Percentiles rank a stretch among this genome's conserved stretches.
Conservation (phyloP, 2,888 invertebrate genomes). For the Bombylius discolor region DNA sequence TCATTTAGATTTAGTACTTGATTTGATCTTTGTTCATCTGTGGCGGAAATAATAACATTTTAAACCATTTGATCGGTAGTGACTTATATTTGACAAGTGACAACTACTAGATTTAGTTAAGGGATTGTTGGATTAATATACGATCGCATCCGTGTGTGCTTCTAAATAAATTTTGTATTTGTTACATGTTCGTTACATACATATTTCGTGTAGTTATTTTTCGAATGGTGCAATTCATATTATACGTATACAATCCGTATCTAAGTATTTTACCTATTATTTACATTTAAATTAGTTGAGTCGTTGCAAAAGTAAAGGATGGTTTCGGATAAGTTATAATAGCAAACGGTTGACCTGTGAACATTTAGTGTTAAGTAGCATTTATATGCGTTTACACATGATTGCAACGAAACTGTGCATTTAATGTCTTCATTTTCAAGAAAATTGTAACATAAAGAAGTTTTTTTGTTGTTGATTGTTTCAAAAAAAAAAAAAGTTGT, state of each 20-base stretch:
- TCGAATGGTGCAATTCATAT: not conserved
- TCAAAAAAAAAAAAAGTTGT: no score
- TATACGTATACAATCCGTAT: no score
- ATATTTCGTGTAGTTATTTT: not conserved
- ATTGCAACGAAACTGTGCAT: slow-evolving; percentile 1
- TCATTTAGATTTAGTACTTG: not conserved
- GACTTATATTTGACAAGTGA: not conserved
- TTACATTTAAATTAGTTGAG: slow-evolving; percentile 7
- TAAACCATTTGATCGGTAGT: not conserved
- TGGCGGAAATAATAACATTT: slow-evolving; percentile 3
- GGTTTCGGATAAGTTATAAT: slow-evolving; percentile 16
- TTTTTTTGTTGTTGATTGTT: no score
- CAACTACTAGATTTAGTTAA: no score
- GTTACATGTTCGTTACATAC: not conserved
- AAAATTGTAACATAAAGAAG: not conserved
- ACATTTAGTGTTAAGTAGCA: slow-evolving; percentile 15
- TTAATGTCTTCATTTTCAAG: not conserved
- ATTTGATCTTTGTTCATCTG: slow-evolving; percentile 4
- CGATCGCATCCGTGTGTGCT: no score
- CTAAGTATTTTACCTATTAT: not conserved
- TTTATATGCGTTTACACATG: slow-evolving; percentile 15
- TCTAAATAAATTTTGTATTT: not conserved
- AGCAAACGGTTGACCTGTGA: slow-evolving; percentile 16
- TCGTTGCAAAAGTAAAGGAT: slow-evolving; percentile 5
- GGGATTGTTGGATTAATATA: no score